Evolutionary conservation across 2,113 vertebrate species (phyloP).

Genomic region (Corythornis madagascariensis): DNA sequence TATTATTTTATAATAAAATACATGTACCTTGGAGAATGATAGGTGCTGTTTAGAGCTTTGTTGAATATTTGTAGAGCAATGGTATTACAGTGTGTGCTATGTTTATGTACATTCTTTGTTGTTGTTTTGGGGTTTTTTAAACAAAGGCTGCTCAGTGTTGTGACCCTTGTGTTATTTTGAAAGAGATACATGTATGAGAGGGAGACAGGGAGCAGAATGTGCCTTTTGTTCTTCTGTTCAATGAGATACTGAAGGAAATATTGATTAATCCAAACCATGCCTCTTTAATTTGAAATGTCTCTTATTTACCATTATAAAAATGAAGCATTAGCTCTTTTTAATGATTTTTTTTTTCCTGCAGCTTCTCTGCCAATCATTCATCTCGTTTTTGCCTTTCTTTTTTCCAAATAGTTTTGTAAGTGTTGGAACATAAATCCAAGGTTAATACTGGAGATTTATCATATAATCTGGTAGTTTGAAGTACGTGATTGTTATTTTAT

Average conservation of each 20-base stretch:
- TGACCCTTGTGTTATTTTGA: not conserved
- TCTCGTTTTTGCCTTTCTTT: not conserved
- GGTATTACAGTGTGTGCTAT: not conserved
- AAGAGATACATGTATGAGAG: no score
- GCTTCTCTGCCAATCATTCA: not conserved
- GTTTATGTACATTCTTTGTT: not conserved
- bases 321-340: not conserved
- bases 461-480: slow-evolving; percentile 50
- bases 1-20: not conserved
- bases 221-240: not conserved
- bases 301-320: not conserved
- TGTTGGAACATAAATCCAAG: slow-evolving; percentile 34
- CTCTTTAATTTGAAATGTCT: not conserved
- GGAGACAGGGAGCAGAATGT: not conserved
- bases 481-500: slow-evolving; percentile 45
- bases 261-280: not conserved
- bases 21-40: not conserved
- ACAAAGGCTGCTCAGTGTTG: not conserved
- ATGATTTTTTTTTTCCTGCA: not conserved
- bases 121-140: not conserved
- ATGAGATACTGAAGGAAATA: not conserved
- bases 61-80: not conserved
- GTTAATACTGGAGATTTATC: slow-evolving; percentile 56
- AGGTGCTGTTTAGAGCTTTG: not conserved
- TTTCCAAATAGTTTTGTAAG: slow-evolving; percentile 12